Evolutionary conservation across 1,140 invertebrate genomes (phyloP), one percentile per base, ranked within the genome.

Genomic region (Drosophila dunni): DNA sequence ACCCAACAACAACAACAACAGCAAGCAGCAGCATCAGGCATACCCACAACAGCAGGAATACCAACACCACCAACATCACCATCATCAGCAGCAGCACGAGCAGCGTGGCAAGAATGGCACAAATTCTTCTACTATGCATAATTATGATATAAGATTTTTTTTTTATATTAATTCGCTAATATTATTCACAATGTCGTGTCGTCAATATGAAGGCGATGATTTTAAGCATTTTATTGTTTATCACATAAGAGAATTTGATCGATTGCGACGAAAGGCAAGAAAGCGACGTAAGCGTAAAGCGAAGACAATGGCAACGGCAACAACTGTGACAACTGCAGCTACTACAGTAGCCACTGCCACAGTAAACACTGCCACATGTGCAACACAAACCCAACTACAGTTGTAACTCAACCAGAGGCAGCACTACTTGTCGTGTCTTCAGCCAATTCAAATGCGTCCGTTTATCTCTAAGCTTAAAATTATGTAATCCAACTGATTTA

Each of bases 131-230:
- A 71, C 50, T 69, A 67, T 71, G 44, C 54, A 78, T 65, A 79
- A 82, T 13, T 81, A 81, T 79, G 86, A 85, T 72, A 78, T 91
- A 77, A 82, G 84, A 79, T 88, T 91, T 79, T 91, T 91, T 90
- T 89, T 91, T 60, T 91, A 91, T 69, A 53, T 91, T 82, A 91
- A 91, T 60, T 91, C 90, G 56, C 75, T 91, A 73, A 90, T 91
- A 29, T 46, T 91, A 75, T 79, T 91, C 53, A 83, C 77, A 11
- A 82, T 91, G 65, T 86, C 86, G 20, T 86, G 86, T 57, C 81
- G 76, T 6, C 78, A 88, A 53, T 80, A 80, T 20, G 83, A 91
- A 34, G 73, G 79, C 76, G 81, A 89, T 64, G 83, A 91, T 36
- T 63, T 91, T 7, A 91, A 91, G 67, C 69, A 90, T 34, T 91